Percentiles rank a stretch among this genome's conserved stretches.
phyloP scores from a whole-genome alignment of 1,140 invertebrate species.

The Drosophila jambulina region DNA sequence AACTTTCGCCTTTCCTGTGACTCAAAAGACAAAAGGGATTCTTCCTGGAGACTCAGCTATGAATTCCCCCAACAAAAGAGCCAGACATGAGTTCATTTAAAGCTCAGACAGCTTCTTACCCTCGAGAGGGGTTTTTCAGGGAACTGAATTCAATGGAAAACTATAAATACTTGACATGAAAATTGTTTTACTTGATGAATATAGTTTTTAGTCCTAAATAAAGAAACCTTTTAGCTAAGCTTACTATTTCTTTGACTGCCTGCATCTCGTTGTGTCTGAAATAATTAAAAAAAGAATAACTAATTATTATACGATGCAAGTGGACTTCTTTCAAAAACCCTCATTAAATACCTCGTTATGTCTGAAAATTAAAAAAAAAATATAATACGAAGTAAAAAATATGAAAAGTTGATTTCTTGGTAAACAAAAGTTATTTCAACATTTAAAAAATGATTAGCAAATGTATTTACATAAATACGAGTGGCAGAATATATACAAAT shows the following conservation, averaged over 20 bases:
- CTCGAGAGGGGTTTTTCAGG: neutral
- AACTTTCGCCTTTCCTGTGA: conserved; percentile 52
- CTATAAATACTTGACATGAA: neutral
- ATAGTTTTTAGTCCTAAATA: neutral
- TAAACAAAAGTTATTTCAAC: neutral
- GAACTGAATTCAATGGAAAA: no score
- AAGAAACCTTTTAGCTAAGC: neutral
- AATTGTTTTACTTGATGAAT: neutral
- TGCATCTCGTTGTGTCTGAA: neutral
- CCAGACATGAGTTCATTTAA: neutral
- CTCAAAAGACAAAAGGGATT: conserved; percentile 20
- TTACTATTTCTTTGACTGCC: neutral
- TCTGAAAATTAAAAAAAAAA: neutral
- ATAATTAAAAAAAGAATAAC: neutral
- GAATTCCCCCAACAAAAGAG: conserved; percentile 1
- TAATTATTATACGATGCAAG: neutral
- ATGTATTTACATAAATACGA: no score
- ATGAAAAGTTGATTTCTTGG: neutral
- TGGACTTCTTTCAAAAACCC: no score
- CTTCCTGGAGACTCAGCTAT: neutral
- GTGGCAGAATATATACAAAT: no score
- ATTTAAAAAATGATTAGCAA: neutral
- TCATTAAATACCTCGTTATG: no score
- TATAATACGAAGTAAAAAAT: neutral
- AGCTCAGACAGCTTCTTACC: conserved; percentile 7